These are phyloP conservation scores for Eclectus roratus DNA, from an alignment of 2,113 vertebrate genomes.

Conservation along the genomic window DNA sequence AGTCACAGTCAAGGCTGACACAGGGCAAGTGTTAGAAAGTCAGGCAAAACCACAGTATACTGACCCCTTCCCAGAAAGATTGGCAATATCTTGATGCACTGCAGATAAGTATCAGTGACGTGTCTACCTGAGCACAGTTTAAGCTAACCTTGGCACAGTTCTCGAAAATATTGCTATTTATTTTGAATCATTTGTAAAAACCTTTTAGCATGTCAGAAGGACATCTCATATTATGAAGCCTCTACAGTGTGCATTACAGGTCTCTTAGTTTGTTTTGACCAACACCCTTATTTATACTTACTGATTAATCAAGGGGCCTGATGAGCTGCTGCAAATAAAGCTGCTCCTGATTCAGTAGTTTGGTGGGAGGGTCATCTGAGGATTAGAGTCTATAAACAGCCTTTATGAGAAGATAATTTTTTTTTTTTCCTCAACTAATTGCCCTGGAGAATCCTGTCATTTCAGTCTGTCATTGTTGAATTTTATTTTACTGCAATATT, in stretches of 20 bases:
- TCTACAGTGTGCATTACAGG: background rate
- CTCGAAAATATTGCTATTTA: background rate
- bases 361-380: background rate
- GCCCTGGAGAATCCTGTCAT: conserved; percentile 7
- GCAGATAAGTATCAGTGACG: background rate
- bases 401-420: background rate
- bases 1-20: background rate
- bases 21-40: background rate
- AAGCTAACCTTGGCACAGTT: background rate
- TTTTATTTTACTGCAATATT: conserved; percentile 21
- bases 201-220: background rate
- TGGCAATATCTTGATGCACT: background rate
- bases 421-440: background rate
- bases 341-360: background rate
- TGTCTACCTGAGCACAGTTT: background rate
- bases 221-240: background rate
- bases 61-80: background rate
- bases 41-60: background rate
- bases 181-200: background rate
- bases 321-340: background rate
- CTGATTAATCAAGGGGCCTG: background rate
- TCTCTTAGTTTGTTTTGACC: background rate
- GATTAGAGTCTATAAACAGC: background rate
- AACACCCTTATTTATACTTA: background rate
- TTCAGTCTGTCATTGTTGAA: conserved; percentile 17